A percentile compares a stretch with the other conserved stretches of the same genome.
Evolutionary conservation across 2,888 invertebrate genomes (phyloP).

Genomic region (Neoscelio sp.): DNA sequence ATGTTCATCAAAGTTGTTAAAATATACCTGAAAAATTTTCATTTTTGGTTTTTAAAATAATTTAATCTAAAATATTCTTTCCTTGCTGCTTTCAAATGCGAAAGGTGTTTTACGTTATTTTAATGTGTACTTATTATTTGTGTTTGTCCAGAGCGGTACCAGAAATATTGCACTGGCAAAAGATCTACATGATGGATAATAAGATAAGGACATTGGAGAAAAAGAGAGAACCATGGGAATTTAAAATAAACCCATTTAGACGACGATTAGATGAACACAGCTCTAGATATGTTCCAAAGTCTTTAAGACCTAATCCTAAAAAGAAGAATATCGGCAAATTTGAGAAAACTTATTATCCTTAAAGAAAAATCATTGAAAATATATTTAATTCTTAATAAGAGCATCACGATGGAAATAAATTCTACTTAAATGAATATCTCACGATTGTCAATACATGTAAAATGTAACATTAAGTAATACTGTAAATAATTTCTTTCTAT

Average conservation of each 20-base stretch:
- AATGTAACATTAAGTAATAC: neutral
- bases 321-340: constrained; percentile 85
- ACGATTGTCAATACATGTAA: no score
- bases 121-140: no score
- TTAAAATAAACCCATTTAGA: constrained; percentile 86
- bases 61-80: neutral
- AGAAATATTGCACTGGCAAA: constrained; percentile 92
- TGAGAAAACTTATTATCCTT: constrained; percentile 88
- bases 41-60: neutral
- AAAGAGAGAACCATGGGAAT: constrained; percentile 89
- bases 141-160: no score
- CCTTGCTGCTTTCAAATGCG: no score
- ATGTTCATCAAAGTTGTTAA: neutral
- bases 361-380: no score
- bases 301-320: constrained; percentile 85
- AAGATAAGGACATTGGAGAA: constrained; percentile 89
- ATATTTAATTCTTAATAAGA: no score
- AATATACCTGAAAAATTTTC: neutral
- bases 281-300: constrained; percentile 89
- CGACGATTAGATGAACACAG: constrained; percentile 88
- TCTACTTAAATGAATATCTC: no score
- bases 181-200: constrained; percentile 90
- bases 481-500: neutral
- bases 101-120: no score
- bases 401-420: no score